Percentiles rank a stretch among this genome's conserved stretches.
These are phyloP conservation scores for Phyto melanocephala DNA, from an alignment of 2,888 invertebrate species.

Conservation along the genomic window DNA sequence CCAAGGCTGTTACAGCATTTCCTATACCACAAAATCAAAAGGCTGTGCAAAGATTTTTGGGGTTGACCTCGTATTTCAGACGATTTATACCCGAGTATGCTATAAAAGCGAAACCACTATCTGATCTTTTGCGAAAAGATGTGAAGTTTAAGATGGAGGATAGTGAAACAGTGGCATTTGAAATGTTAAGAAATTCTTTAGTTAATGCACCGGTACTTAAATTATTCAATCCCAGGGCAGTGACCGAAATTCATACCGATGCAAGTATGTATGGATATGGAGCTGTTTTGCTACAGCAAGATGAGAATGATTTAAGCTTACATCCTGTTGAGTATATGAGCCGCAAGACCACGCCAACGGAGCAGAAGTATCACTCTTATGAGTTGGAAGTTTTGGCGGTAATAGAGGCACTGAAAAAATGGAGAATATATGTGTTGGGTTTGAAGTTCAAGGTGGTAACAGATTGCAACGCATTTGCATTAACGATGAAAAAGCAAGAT, in stretches of 20 bases:
- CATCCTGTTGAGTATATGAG: conserved; percentile 61
- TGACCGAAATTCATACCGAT: conserved; percentile 49
- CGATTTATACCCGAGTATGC: not conserved
- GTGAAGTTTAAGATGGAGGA: conserved; percentile 63
- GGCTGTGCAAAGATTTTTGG: not conserved
- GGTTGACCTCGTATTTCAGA: not conserved
- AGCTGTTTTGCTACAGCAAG: conserved; percentile 52
- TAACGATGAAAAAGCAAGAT: conserved; percentile 53
- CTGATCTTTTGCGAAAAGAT: too few species aligned
- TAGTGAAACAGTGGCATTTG: conserved; percentile 44
- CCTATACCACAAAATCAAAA: conserved; percentile 2
- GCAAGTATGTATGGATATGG: conserved; percentile 53
- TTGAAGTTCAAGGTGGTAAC: too few species aligned
- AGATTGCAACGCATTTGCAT: conserved; percentile 53
- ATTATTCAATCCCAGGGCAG: not conserved
- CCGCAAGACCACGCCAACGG: too few species aligned
- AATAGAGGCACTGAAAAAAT: conserved; percentile 42
- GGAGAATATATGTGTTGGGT: conserved; percentile 40
- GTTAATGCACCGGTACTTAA: not conserved
- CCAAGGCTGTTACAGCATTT: conserved; percentile 24
- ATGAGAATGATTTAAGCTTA: conserved; percentile 25
- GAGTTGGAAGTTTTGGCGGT: too few species aligned
- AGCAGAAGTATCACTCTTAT: conserved; percentile 37
- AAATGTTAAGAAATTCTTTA: conserved; percentile 9
- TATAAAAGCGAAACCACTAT: not conserved